Evolutionary conservation across 1,140 invertebrate species (phyloP), one percentile per base, ranked within the genome.

Genomic region (Solenopsis invicta): DNA sequence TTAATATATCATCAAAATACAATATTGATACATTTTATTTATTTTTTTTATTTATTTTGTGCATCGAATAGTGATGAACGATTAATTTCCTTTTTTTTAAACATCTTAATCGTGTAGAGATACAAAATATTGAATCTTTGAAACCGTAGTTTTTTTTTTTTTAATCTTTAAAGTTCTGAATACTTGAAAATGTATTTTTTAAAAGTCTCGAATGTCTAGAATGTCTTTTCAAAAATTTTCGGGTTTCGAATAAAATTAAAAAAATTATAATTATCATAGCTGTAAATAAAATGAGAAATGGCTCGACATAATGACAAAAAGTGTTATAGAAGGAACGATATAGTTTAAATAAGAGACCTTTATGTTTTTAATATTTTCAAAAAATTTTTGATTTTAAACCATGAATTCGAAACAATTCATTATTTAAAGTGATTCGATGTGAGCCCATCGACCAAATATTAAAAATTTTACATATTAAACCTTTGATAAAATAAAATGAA

Each of bases 401-500:
- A 67, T 6, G n/a, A 8, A 67, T 48, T n/a, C 10, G 10, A 24
- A 12, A 24, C 21, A n/a, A 59, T n/a, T 62, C 24, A 24, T 62
- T 12, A 13, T 45, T 12, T 2, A 21, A 45, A 41, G n/a, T 45
- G 4, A 67, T 45, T 67, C 8, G 4, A 41, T 67, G 24, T 37
- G 16, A 66, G 5, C 2, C 13, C 13, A 62, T 62, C 61, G 18
- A 6, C 0, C 61, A 62, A 1, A 16, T 18, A 62, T 34, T 16
- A 34, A 62, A 62, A 62, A 62, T 62, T 29, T 61, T 0, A 62
- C 13, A 16, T 62, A 64, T 64, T 64, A 62, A 62, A n/a, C 16
- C 21, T 62, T 48, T 12, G 16, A 13, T 54, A 12, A 52, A 45
- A 48, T 3, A 48, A 29, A 29, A 34, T 16, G 5, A 16, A 77